These are phyloP conservation scores for Caranx melampygus DNA, from an alignment of 2,113 vertebrate species.

Conservation along the genomic window DNA sequence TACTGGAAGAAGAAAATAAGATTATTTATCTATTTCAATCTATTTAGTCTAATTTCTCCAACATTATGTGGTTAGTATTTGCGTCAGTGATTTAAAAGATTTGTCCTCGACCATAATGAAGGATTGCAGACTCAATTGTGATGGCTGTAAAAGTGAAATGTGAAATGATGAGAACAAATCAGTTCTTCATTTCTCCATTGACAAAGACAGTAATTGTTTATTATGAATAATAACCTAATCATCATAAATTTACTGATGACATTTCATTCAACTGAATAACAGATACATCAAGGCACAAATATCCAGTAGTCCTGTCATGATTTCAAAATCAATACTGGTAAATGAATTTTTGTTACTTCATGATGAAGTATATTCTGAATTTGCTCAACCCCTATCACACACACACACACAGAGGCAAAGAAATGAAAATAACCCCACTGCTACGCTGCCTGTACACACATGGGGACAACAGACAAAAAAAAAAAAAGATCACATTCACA, in stretches of 20 bases:
- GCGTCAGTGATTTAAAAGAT: not conserved
- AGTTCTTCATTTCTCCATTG: too few species aligned
- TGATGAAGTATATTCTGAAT: not conserved
- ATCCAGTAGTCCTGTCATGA: not conserved
- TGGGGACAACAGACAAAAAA: not conserved
- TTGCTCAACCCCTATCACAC: not conserved
- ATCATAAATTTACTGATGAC: not conserved
- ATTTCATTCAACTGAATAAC: not conserved
- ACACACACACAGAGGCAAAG: not conserved
- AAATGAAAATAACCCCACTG: slow-evolving; percentile 27
- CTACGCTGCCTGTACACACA: not conserved
- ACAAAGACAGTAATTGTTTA: too few species aligned
- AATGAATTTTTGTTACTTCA: not conserved
- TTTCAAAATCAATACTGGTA: not conserved
- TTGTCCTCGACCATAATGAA: not conserved
- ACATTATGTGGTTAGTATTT: not conserved
- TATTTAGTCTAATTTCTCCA: not conserved
- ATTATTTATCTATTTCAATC: not conserved
- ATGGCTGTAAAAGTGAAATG: not conserved
- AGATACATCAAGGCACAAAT: not conserved
- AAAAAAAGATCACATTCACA: slow-evolving; percentile 4
- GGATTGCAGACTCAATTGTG: not conserved
- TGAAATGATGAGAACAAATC: too few species aligned
- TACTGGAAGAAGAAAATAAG: not conserved
- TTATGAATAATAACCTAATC: not conserved